Conservation (phyloP, 37 sponge, comb jelly and placozoan genomes). For the Lycopodina hypogea region DNA sequence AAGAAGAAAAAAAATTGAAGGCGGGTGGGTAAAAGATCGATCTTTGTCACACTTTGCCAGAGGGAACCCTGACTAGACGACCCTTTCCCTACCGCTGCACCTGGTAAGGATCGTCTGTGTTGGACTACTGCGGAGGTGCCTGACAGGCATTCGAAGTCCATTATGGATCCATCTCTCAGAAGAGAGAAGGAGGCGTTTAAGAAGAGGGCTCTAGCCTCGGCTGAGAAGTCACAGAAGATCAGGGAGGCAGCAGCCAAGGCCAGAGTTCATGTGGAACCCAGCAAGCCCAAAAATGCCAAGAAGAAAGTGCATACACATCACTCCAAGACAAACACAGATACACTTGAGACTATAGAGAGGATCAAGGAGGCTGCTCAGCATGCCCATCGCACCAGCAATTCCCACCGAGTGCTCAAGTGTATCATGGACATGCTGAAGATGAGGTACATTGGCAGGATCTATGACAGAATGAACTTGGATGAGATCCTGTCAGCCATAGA, state of each 20-base stretch:
- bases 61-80: no score
- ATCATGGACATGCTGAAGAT: conserved; percentile 56
- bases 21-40: no score
- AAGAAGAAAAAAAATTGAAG: no score
- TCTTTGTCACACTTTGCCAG: no score
- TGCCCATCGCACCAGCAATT: conserved; percentile 34
- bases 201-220: conserved; percentile 24
- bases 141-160: no score
- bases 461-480: conserved; percentile 37
- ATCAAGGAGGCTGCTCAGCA: background rate
- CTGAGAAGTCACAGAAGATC: conserved; percentile 45
- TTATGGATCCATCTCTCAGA: conserved; percentile 70
- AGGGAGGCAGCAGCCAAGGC: conserved; percentile 18
- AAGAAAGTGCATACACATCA: conserved; percentile 1
- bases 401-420: conserved; percentile 46
- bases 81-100: no score
- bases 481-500: conserved; percentile 34
- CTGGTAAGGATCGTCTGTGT: no score
- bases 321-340: background rate
- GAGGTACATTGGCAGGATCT: conserved; percentile 40
- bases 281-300: background rate
- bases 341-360: background rate
- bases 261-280: background rate
- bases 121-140: no score
- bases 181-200: conserved; percentile 51